phyloP scores from a whole-genome alignment of 2,113 vertebrate species.

The Chloropsis cyanopogon region DNA sequence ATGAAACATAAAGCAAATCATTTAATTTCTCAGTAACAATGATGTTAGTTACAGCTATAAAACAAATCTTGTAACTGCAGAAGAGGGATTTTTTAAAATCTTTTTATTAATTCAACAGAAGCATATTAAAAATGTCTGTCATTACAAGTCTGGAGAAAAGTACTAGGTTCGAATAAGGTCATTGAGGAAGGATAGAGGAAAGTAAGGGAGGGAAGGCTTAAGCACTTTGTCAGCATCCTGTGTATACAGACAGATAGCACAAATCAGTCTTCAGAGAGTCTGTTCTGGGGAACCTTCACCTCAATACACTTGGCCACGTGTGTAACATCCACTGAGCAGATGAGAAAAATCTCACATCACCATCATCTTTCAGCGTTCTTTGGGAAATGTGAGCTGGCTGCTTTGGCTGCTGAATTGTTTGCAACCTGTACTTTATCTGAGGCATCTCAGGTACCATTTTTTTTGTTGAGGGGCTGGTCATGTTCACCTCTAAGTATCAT shows the following conservation, averaged over 20 bases:
- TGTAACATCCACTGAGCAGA: not conserved
- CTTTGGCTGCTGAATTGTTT: not conserved
- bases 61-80: not conserved
- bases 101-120: slow-evolving; percentile 34
- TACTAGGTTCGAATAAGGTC: not conserved
- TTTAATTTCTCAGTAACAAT: not conserved
- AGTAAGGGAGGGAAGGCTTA: not conserved
- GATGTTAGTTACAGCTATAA: not conserved
- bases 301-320: accelerated
- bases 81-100: not conserved
- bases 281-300: not conserved
- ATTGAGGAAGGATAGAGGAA: not conserved
- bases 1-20: not conserved
- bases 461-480: not conserved
- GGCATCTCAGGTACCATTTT: not conserved
- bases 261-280: not conserved
- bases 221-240: not conserved
- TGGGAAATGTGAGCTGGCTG: not conserved
- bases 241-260: not conserved
- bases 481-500: not conserved
- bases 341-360: not conserved
- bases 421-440: not conserved
- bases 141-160: not conserved
- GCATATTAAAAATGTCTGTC: slow-evolving; percentile 5
- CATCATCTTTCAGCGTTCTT: accelerated